Conservation (phyloP, 1,140 invertebrate genomes). For the Trypoxylus dichotomus region DNA sequence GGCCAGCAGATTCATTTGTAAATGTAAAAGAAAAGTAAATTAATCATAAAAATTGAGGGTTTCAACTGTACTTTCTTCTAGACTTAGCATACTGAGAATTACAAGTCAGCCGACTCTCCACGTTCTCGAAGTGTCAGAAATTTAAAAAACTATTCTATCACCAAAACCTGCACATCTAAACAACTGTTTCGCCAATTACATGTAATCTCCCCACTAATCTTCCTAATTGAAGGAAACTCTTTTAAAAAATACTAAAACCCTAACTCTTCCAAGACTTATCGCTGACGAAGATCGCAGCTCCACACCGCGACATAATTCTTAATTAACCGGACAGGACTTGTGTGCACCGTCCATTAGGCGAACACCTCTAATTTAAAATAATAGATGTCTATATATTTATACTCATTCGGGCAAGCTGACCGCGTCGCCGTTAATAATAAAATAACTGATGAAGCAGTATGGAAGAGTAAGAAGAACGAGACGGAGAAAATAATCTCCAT, state of each 20-base stretch:
- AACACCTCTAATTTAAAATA: slow-evolving; percentile 7
- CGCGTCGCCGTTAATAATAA: neutral
- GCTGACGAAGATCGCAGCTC: neutral
- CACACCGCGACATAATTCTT: neutral
- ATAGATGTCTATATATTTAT: slow-evolving; percentile 8
- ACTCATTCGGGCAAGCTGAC: neutral
- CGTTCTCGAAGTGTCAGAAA: too few relatives aligned
- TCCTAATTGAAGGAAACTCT: neutral
- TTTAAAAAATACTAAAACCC: slow-evolving; percentile 7
- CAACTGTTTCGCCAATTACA: neutral
- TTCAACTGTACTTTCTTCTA: too few relatives aligned
- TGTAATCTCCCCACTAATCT: neutral
- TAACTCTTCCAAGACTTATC: slow-evolving; percentile 2
- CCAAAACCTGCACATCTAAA: too few relatives aligned
- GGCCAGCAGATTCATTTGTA: too few relatives aligned
- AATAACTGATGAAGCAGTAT: neutral
- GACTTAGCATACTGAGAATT: too few relatives aligned
- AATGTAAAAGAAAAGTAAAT: too few relatives aligned
- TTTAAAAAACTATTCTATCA: too few relatives aligned
- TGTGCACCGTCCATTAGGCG: slow-evolving; percentile 1
- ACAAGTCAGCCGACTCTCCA: too few relatives aligned
- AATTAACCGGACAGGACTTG: slow-evolving; percentile 5
- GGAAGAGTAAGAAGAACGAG: neutral
- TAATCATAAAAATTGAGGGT: too few relatives aligned
- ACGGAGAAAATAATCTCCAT: slow-evolving; percentile 6